phyloP scores from a whole-genome alignment of 2,113 vertebrate species.

The Arvicanthis niloticus region DNA sequence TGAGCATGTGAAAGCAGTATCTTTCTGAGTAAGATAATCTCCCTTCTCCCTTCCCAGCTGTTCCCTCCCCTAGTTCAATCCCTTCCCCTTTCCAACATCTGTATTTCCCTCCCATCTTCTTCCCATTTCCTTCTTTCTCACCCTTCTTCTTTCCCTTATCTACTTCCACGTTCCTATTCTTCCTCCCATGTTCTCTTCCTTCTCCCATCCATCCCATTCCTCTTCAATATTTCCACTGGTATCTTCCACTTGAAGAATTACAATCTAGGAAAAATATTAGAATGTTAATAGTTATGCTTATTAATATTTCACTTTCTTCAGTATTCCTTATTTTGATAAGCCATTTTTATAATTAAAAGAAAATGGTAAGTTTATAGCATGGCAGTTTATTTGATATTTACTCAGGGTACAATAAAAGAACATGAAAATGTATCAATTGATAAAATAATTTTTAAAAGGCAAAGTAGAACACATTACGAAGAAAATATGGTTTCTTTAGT shows the following conservation, averaged over 20 bases:
- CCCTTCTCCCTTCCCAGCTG: too few species aligned
- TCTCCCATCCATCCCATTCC: background rate
- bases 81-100: background rate
- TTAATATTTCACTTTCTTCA: background rate
- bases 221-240: slow-evolving; percentile 9
- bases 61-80: background rate
- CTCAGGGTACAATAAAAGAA: slow-evolving; percentile 57
- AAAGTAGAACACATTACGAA: slow-evolving; percentile 66
- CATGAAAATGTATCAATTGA: slow-evolving; percentile 62
- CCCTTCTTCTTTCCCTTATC: background rate
- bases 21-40: background rate
- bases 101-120: background rate
- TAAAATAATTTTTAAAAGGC: slow-evolving; percentile 56
- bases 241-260: slow-evolving; percentile 34
- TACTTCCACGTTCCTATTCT: background rate
- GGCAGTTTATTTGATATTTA: slow-evolving; percentile 66
- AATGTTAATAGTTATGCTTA: slow-evolving; percentile 33
- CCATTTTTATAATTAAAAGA: slow-evolving; percentile 46
- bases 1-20: background rate
- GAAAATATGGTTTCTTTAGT: slow-evolving; percentile 59
- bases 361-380: slow-evolving; percentile 16
- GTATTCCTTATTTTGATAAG: background rate
- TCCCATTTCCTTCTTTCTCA: background rate
- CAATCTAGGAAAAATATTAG: slow-evolving; percentile 46
- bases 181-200: background rate